Conservation (phyloP, 2,113 vertebrate species). For the Orthonyx spaldingii region DNA sequence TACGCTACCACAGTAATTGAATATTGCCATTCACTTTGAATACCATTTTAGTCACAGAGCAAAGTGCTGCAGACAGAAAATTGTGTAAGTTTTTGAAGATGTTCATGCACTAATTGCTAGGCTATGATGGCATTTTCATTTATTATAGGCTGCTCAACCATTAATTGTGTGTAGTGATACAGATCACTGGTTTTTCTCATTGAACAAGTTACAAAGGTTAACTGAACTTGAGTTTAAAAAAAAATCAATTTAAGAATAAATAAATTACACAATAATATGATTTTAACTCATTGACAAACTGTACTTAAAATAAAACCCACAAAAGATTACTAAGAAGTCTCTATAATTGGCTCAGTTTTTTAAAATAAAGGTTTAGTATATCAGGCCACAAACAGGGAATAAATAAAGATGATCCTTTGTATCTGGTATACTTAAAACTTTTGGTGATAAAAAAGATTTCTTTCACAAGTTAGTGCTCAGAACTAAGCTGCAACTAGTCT, state of each 20-base stretch:
- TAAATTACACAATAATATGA: background rate
- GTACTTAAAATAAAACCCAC: background rate
- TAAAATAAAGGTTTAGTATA: background rate
- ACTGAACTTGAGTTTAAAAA: background rate
- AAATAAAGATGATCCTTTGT: background rate
- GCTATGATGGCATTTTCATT: conserved; percentile 65
- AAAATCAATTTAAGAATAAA: background rate
- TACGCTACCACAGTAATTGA: conserved; percentile 47
- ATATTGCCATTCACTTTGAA: conserved; percentile 60
- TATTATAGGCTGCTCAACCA: conserved; percentile 46
- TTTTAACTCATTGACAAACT: background rate
- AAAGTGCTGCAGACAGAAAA: conserved; percentile 45
- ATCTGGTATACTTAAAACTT: background rate
- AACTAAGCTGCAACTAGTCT: background rate
- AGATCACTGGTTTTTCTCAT: conserved; percentile 63
- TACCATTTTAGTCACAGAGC: conserved; percentile 58
- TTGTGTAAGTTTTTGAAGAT: conserved; percentile 54
- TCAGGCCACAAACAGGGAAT: background rate
- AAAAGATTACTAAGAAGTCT: background rate
- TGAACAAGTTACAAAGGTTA: conserved; percentile 63
- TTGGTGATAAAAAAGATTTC: background rate
- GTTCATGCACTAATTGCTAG: conserved; percentile 68
- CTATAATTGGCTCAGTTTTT: background rate
- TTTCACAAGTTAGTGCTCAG: background rate
- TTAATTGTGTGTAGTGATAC: conserved; percentile 57